Base-by-base conservation (phyloP, 2,888 invertebrate species). In the Alloplasta piceator region DNA sequence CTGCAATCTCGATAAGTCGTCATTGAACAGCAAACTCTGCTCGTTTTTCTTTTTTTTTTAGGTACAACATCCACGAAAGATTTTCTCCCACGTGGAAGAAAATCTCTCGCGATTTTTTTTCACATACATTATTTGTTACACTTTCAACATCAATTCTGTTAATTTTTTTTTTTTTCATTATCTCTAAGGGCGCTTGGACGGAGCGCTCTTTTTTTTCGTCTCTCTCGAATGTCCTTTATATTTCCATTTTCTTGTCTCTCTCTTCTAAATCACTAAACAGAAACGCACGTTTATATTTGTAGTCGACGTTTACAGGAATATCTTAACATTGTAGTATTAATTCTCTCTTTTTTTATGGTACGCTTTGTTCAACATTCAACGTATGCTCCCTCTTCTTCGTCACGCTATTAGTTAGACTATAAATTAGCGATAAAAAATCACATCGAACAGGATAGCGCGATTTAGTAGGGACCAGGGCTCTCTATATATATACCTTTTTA, bases 341-440 rank as follows among this genome's bases (percentile, higher is more conserved):
- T 81, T 80, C 82, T 84, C 83, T 78, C 79, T 71, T 75, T 76
- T 68, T 68, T 56, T 72, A 84, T 85, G 81, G 82, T 83, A 83
- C 82, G 82, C 78, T 76, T 80, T 83, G 66, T 82, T 79, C 75
- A 85, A 86, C 83, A 84, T 86, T 85, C 74, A 85, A 87, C 82
- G 83, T 85, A 86, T 84, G 84, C 80, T 81, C 74, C 83, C 71
- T 75, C 67, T 66, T 70, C 80, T 80, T 77, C 55, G 72, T 80
- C 81, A 78, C 66, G 77, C 72, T 82, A 82, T 78, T 79, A 76
- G 79, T 81, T 85, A 86, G 76, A 87, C 83, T 85, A 86, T 85
- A 85, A 85, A 87, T 86, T 85, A 86, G 85, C 87, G 74, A 87
- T 87, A 87, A 87, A 88, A 86, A 87, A 87, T 87, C 86, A 87